Conservation (phyloP, 2,888 invertebrate species). For the Trichogramma evanescens region DNA sequence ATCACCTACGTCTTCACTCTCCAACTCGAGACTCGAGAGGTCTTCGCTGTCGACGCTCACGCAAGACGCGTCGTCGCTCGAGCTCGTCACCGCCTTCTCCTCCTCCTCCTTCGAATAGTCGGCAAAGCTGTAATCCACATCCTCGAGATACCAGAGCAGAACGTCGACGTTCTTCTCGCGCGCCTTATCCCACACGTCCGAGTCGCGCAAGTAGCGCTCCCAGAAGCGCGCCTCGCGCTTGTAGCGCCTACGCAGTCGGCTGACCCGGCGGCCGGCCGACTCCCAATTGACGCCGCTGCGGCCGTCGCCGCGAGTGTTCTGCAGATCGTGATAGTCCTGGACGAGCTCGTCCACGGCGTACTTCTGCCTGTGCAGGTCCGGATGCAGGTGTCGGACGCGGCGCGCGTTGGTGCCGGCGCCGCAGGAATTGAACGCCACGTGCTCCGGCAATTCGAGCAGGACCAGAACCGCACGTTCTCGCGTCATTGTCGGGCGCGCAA, state of each 20-base stretch:
- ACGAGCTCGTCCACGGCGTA: conserved; percentile 9
- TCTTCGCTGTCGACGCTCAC: too few species aligned
- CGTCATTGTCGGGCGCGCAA: too few species aligned
- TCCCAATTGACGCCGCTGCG: conserved; percentile 1
- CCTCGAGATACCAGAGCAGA: conserved; percentile 16
- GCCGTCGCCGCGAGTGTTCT: neutral
- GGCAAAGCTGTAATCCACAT: neutral
- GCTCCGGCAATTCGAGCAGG: neutral
- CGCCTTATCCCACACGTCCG: neutral
- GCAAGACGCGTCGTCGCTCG: neutral
- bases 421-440: neutral
- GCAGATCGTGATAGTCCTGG: neutral
- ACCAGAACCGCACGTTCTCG: conserved; percentile 3
- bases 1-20: neutral
- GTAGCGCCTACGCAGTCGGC: conserved; percentile 3
- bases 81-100: neutral
- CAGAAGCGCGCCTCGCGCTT: neutral
- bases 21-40: neutral
- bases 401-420: neutral
- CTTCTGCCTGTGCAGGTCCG: neutral
- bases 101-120: neutral
- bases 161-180: neutral
- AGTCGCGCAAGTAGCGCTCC: neutral
- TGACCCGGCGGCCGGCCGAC: neutral
- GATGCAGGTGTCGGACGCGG: neutral